Evolutionary conservation across 1,140 invertebrate species (phyloP).

Genomic region (Magallana ariakensis): DNA sequence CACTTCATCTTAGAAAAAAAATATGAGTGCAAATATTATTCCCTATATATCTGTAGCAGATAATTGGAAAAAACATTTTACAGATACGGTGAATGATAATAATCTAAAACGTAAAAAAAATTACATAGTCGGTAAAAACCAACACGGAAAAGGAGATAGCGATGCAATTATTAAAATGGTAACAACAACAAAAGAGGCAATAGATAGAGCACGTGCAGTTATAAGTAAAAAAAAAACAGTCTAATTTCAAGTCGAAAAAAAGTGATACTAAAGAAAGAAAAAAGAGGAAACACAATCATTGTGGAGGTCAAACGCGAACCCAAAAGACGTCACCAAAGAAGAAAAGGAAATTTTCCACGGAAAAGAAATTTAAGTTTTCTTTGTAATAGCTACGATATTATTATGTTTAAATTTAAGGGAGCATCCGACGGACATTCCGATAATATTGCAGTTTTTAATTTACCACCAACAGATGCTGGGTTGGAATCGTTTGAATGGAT

Average conservation of each 20-base stretch:
- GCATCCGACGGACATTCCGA: not conserved
- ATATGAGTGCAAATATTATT: not conserved
- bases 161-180: constrained; percentile 1
- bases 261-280: not conserved
- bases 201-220: not conserved
- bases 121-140: not conserved
- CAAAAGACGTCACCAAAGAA: not conserved
- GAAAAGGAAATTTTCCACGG: not conserved
- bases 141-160: not conserved
- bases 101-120: not conserved
- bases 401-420: not conserved
- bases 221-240: not conserved
- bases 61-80: constrained; percentile 31
- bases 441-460: not conserved
- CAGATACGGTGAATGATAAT: not conserved
- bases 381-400: not conserved
- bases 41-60: not conserved
- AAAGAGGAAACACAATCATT: not conserved
- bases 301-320: not conserved
- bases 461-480: not conserved
- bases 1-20: constrained; percentile 22
- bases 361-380: not conserved
- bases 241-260: not conserved
- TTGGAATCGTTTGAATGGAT: not conserved
- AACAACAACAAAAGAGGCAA: not conserved